Conservation (phyloP, 2,888 invertebrate species). For the Hipparchia sbordonii region DNA sequence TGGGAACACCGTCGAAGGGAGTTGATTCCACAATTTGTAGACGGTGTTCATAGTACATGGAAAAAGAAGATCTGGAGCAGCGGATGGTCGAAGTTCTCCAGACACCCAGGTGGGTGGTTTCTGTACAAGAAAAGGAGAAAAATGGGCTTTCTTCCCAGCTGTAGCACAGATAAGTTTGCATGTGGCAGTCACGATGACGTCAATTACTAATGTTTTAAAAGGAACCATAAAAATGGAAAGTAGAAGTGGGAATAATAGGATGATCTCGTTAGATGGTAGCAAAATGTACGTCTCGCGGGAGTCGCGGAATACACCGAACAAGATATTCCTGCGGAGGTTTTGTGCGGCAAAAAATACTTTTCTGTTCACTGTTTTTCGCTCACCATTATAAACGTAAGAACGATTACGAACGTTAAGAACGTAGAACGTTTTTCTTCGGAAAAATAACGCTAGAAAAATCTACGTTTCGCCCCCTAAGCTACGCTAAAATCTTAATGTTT, state of each 20-base stretch:
- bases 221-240: constrained; percentile 10
- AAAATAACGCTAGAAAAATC: too few relatives aligned
- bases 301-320: neutral
- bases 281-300: constrained; percentile 17
- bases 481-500: too few relatives aligned
- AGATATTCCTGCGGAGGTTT: constrained; percentile 10
- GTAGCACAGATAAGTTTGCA: too few relatives aligned
- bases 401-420: too few relatives aligned
- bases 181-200: neutral
- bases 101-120: too few relatives aligned
- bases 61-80: too few relatives aligned
- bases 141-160: neutral
- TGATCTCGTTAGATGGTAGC: constrained; percentile 20
- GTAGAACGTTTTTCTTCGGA: too few relatives aligned
- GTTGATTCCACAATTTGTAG: too few relatives aligned
- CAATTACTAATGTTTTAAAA: neutral
- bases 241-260: constrained; percentile 16
- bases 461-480: too few relatives aligned
- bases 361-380: constrained; percentile 1
- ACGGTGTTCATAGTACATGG: too few relatives aligned
- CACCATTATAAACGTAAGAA: neutral
- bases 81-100: too few relatives aligned
- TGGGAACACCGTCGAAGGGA: too few relatives aligned
- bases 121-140: neutral
- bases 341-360: neutral